Evolutionary conservation across 2,888 invertebrate species (phyloP), one percentile per base, ranked within the genome.

Genomic region (Drosophila phalerata): DNA sequence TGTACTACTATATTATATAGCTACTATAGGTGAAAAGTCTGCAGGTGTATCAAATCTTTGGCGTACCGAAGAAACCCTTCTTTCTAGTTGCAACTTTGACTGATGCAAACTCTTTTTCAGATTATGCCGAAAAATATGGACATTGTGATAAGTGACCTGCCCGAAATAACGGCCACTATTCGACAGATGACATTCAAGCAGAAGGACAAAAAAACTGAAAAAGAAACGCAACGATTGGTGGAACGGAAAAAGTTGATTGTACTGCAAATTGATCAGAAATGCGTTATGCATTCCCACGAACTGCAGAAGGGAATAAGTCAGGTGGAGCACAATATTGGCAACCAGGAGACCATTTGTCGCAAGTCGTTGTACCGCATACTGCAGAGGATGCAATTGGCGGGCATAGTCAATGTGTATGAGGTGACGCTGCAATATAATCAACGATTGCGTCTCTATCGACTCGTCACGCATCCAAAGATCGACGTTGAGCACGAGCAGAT

Each of bases 341-440:
- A 92, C 62, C 94, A 95, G 48, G 96, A 96, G 87, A 94, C 94
- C 70, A 86, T 92, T 10, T 93, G 93, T 38, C 87, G 85, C 1
- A 95, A 95, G 87, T 95, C 96, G 0, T 85, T 96, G 25, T 88
- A 93, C 8, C 93, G 96, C 15, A 89, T 96, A 15, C 88, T 96
- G 19, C 92, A 93, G 25, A 93, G 94, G 61, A 91, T 97, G 64
- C 93, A 94, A 89, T 92, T 49, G 81, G 34, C 47, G 0, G 68
- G 77, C 0, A 76, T 90, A 4, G 22, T 92, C 0, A 84, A 88
- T 52, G 68, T 85, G 3, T 92, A 86, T 65, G 91, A 92, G 66
- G 62, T 92, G 32, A 70, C 83, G 0, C 56, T 92, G 10, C 77
- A 88, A 42, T 79, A 73, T 25, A 78, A 86, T 2, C 80, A 90